A percentile compares a stretch with the other conserved stretches of the same genome.
phyloP scores from a whole-genome alignment of 1,140 invertebrate genomes.

The Conus ventricosus region DNA sequence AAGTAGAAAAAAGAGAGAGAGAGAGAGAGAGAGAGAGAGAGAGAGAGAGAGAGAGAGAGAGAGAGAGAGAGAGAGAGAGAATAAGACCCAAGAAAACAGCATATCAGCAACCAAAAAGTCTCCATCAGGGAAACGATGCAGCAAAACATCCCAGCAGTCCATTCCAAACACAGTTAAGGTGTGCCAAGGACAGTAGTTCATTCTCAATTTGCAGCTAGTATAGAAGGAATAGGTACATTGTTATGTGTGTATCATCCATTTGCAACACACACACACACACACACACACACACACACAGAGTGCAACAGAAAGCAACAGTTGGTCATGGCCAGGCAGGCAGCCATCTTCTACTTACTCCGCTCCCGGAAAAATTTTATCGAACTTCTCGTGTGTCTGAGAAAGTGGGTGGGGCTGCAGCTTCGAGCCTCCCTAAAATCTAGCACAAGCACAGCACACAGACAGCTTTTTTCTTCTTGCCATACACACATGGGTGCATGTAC shows the following conservation, averaged over 20 bases:
- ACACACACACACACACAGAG: background rate
- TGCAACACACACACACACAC: too few relatives aligned
- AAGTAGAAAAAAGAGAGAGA: background rate
- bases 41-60: background rate
- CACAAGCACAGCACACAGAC: background rate
- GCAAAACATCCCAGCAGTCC: too few relatives aligned
- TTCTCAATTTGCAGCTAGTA: too few relatives aligned
- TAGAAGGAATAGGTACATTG: too few relatives aligned
- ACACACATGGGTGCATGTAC: background rate
- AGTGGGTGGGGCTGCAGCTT: conserved; percentile 42
- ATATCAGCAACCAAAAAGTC: too few relatives aligned
- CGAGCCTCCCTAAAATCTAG: conserved; percentile 47
- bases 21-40: background rate
- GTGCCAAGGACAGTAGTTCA: too few relatives aligned
- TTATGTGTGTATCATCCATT: too few relatives aligned
- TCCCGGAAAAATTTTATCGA: conserved; percentile 50
- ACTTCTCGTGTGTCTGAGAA: conserved; percentile 44
- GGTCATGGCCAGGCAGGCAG: background rate
- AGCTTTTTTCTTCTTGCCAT: background rate
- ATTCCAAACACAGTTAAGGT: too few relatives aligned
- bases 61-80: too few relatives aligned
- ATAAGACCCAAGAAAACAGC: too few relatives aligned
- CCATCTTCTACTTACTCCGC: conserved; percentile 16
- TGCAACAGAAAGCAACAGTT: background rate
- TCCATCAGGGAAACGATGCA: too few relatives aligned